Evolutionary conservation across 2,797 vertebrate species (phyloP), one percentile per base, ranked within the genome.

Genomic region (Sebastes paucispinis): DNA sequence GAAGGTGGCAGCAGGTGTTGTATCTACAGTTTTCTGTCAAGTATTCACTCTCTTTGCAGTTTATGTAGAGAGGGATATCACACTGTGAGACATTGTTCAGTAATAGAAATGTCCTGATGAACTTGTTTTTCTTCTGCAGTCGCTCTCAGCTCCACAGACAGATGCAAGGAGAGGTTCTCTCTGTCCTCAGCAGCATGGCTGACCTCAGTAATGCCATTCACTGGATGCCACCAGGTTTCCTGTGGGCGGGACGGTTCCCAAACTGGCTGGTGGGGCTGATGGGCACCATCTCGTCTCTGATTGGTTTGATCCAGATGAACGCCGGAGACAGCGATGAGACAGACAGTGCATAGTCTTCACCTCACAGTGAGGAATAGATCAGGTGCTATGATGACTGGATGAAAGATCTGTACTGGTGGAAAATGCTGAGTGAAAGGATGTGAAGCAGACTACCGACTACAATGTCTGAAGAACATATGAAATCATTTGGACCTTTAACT

Each of bases 161-260:
- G 89, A 92, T 96, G 74, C 90, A 32, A 83, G 85, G 87, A 0
- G 98, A 99, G 89, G 43, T 92, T 1, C 79, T 99, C 55, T 94
- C 89, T 18, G 65, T 98, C 64, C 36, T 98, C 67, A 92, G 95
- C 77, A 91, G 93, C 62, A 1, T 92, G 86, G 97, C 97, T 0
- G 98, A 99, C 91, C 94, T 99, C 66, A 89, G 90, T 85, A 99
- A 99, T 0, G 97, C 98, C 0, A 71, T 99, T 87, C 98, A 99
- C 67, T 99, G 98, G 98, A 96, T 99, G 95, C 97, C 98, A 0
- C 93, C 94, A 0, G 98, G 98, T 0, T 93, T 98, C 70, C 93
- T 99, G 3, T 99, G 98, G 98, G 97, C 97, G 0, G 97, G 97
- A 50, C 73, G 20, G 4, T 97, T 97, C 86, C 97, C 98, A 7